Conservation (phyloP, 2,113 vertebrate genomes). For the Salvelinus namaycush region DNA sequence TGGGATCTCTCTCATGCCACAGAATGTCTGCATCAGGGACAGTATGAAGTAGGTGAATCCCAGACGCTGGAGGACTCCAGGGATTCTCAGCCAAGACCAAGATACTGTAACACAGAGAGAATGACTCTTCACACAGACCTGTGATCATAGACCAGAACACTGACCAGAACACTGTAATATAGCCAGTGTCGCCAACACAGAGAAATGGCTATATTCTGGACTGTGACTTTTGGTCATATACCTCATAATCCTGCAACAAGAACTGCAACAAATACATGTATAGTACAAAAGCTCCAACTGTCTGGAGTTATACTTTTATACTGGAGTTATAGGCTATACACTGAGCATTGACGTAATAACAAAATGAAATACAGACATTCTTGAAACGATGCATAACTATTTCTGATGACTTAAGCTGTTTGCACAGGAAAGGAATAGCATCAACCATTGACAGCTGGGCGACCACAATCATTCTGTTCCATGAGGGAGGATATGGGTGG, state of each 20-base stretch:
- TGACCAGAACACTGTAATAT: neutral
- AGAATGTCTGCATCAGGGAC: conserved; percentile 76
- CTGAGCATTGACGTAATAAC: neutral
- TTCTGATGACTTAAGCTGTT: conserved; percentile 33
- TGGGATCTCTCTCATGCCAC: conserved; percentile 63
- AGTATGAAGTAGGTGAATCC: conserved; percentile 80
- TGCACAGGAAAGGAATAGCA: conserved; percentile 22
- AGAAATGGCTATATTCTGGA: neutral
- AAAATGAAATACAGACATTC: conserved; percentile 16
- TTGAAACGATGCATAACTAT: conserved; percentile 2
- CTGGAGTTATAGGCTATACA: neutral
- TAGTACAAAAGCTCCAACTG: conserved; percentile 3
- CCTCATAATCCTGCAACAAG: too few relatives aligned
- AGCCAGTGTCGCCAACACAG: neutral
- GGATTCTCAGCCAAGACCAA: conserved; percentile 80
- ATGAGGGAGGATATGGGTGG: conserved; percentile 10
- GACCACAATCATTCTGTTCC: conserved; percentile 16
- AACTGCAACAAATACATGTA: neutral
- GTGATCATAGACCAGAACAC: neutral
- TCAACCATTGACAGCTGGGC: conserved; percentile 15
- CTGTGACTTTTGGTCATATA: too few relatives aligned
- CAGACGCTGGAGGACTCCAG: conserved; percentile 81
- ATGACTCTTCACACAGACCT: neutral
- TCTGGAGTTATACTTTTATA: neutral
- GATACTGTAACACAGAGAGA: conserved; percentile 68